These are phyloP conservation scores for Clarias platycephalus DNA, from an alignment of 2,797 vertebrate species.

Conservation along the genomic window DNA sequence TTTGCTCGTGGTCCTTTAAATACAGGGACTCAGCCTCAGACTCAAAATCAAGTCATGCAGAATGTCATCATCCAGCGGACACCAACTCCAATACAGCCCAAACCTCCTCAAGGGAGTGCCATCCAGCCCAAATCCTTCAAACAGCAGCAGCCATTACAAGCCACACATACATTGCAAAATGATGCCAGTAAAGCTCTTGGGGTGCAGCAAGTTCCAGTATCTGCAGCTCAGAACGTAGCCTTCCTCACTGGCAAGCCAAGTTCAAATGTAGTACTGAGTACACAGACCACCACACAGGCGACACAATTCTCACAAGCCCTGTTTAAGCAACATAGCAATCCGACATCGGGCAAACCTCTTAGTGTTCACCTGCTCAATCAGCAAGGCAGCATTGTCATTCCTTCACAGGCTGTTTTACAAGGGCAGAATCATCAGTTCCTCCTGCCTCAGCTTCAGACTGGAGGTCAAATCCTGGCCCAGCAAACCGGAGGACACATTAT, in stretches of 20 bases:
- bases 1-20: constrained; percentile 70
- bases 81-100: constrained; percentile 95
- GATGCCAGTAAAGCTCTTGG: constrained; percentile 76
- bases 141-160: constrained; percentile 65
- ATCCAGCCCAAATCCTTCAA: constrained; percentile 83
- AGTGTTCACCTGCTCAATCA: constrained; percentile 92
- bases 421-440: constrained; percentile 93
- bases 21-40: constrained; percentile 67
- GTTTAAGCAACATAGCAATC: constrained; percentile 84
- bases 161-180: constrained; percentile 71
- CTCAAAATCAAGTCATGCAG: constrained; percentile 80
- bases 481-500: constrained; percentile 84
- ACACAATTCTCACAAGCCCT: constrained; percentile 77
- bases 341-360: constrained; percentile 82
- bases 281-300: constrained; percentile 72
- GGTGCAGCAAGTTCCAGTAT: constrained; percentile 76
- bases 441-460: constrained; percentile 83
- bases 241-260: constrained; percentile 88
- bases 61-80: constrained; percentile 93
- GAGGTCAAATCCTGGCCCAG: constrained; percentile 86
- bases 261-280: constrained; percentile 85
- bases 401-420: constrained; percentile 84
- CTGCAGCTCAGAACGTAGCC: constrained; percentile 84
- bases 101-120: constrained; percentile 80
- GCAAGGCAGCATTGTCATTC: constrained; percentile 91